A percentile compares a stretch with the other conserved stretches of the same genome.
phyloP scores from a whole-genome alignment of 2,113 vertebrate species.

The Tympanuchus pallidicinctus region DNA sequence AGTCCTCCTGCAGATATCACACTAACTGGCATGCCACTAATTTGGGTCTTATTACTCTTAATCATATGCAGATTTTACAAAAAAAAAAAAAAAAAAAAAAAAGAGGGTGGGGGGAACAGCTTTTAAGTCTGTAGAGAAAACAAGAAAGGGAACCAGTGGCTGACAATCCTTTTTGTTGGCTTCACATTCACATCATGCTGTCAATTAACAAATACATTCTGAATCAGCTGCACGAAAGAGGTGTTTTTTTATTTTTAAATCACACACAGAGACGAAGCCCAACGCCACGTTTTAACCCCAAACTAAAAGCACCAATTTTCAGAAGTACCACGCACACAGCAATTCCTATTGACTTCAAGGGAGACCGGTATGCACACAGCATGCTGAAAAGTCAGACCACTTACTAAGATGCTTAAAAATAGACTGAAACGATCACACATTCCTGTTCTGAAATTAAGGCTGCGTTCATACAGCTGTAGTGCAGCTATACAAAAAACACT shows the following conservation, averaged over 20 bases:
- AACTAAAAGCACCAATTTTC: neutral
- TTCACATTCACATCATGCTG: neutral
- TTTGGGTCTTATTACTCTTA: neutral
- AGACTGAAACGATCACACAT: neutral
- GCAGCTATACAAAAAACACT: neutral
- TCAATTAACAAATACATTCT: neutral
- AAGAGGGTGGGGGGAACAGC: no score
- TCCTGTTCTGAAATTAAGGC: neutral
- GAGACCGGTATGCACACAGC: neutral
- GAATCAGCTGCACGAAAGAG: neutral
- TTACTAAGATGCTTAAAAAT: neutral
- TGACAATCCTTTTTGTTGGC: neutral
- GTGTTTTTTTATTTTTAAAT: neutral
- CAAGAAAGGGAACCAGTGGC: no score
- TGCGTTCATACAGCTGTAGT: neutral
- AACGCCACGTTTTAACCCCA: neutral
- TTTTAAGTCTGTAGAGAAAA: neutral
- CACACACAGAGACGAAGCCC: neutral
- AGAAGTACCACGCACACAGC: neutral
- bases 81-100: neutral
- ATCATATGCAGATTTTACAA: neutral
- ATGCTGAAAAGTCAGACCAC: neutral
- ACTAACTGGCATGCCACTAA: neutral
- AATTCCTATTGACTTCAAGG: neutral
- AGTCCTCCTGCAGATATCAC: neutral